Base-by-base conservation (phyloP, 2,113 vertebrate genomes). In the Vidua chalybeata region DNA sequence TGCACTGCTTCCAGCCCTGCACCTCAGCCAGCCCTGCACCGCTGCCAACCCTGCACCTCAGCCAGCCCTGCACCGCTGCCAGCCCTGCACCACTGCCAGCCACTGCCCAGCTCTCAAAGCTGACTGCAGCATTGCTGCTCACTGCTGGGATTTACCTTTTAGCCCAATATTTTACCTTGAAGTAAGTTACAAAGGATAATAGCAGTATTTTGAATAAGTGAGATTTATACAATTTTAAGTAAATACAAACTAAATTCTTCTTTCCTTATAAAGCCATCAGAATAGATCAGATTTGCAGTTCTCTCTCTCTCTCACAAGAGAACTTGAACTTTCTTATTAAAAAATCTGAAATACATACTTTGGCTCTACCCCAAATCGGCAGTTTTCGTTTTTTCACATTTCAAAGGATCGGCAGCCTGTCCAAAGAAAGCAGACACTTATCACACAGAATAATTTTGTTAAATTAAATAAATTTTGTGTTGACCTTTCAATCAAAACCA, bases 41-140 rank as follows among this genome's bases (percentile, higher is more conserved):
- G 0, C 43, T 5, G 43, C 41, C 31, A 26, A 4, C 17, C 8
- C 46, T 49, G 46, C 66, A 35, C 9, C 2, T 0, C 46, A 6
- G n/a, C 19, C 46, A 16, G 35, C 35, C 35, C 66, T 49, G 66
- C 64, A 26, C 11, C 3, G 0, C 46, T 6, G n/a, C 17, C 45
- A 14, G 6, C 11, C 30, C 64, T 35, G 45, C 45, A 67, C 11
- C 1, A 0, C 64, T 3, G 31, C 22, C 46, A 16, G 10, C 16
- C 33, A 24, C 26, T 3, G 9, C 31, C 19, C 2, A 0, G 51
- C 41, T 41, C 30, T 28, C 45, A 27, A 31, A 61, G 6, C 64
- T 41, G 23, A 28, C 66, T 59, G 35, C 30, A 51, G 66, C 1
- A 0, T 8, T 71, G 11, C 55, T 71, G 31, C 37, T 52, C 12